Evolutionary conservation across 2,113 vertebrate species (phyloP), one percentile per base, ranked within the genome.

Genomic region (Phalacrocorax pelagicus): DNA sequence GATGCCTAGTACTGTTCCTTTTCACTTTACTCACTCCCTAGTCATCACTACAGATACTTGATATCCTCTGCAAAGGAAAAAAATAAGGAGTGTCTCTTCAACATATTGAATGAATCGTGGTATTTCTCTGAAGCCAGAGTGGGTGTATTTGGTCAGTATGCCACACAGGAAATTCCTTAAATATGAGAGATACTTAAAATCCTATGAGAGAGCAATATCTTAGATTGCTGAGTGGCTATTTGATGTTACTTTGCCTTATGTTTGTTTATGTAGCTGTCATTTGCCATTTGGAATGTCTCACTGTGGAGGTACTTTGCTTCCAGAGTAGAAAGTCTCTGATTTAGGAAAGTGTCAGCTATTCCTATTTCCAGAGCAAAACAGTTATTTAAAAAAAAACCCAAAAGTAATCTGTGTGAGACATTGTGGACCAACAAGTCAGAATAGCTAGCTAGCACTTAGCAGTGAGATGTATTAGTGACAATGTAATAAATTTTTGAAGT

Each of bases 201-300:
- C 84, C 23, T 55, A 10, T 29, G 46, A 81, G 40, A 30, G 61
- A 74, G 80, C 59, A 94, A 34, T n/a, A 57, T 83, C 66, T 78
- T 77, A 36, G 66, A n/a, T 90, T 90, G 94, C 74, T 2, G 8
- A 77, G 51, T 73, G 78, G 86, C 84, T 57, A 52, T 92, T 94
- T 97, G 91, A 94, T 91, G 62, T 83, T 90, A 34, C 55, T 90
- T 94, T 88, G 62, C 49, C 58, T 26, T 83, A 40, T 88, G 78
- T 85, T 91, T 96, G 66, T 87, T 97, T 80, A 59, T 32, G 58
- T 92, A 94, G 81, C 58, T 95, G 78, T 92, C 78, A 73, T 71
- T 91, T 95, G 54, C 78, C 44, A 8, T 90, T 94, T 96, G 94
- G 84, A 93, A 59, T 78, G 84, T 66, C 66, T 91, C 61, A 29